phyloP scores from a whole-genome alignment of 2,797 vertebrate species.

The Cryptoprocta ferox region DNA sequence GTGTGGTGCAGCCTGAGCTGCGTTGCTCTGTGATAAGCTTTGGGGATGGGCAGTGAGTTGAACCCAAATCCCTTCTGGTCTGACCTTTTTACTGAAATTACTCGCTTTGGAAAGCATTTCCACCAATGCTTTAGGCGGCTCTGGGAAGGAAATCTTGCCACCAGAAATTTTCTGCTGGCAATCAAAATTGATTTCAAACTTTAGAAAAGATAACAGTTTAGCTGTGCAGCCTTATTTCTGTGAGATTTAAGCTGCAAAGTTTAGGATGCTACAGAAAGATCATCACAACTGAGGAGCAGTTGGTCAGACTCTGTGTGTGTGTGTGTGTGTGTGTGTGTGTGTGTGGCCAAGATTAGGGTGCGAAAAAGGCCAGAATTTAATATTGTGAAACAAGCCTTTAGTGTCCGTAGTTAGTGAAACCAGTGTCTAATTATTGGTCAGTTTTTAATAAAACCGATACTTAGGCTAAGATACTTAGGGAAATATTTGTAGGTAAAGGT shows the following conservation, averaged over 20 bases:
- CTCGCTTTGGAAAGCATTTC: background rate
- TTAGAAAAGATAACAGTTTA: background rate
- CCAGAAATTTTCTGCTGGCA: background rate
- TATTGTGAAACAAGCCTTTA: background rate
- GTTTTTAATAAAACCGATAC: background rate
- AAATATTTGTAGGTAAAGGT: background rate
- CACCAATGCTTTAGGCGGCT: background rate
- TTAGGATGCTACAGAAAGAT: background rate
- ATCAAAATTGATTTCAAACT: constrained; percentile 14
- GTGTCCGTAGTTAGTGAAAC: background rate
- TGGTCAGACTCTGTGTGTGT: background rate
- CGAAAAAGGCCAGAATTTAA: background rate
- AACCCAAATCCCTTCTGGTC: background rate
- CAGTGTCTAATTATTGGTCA: background rate
- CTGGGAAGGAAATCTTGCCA: background rate
- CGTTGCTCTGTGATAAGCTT: background rate
- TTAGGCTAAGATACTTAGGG: background rate
- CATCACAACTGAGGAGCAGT: background rate
- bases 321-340: background rate
- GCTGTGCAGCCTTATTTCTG: background rate
- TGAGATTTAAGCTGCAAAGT: background rate
- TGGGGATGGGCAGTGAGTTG: background rate
- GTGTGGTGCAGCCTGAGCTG: background rate
- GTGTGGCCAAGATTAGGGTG: background rate
- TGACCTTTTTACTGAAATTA: background rate